Evolutionary conservation across 2,113 vertebrate species (phyloP).

Genomic region (Glareola pratincola): DNA sequence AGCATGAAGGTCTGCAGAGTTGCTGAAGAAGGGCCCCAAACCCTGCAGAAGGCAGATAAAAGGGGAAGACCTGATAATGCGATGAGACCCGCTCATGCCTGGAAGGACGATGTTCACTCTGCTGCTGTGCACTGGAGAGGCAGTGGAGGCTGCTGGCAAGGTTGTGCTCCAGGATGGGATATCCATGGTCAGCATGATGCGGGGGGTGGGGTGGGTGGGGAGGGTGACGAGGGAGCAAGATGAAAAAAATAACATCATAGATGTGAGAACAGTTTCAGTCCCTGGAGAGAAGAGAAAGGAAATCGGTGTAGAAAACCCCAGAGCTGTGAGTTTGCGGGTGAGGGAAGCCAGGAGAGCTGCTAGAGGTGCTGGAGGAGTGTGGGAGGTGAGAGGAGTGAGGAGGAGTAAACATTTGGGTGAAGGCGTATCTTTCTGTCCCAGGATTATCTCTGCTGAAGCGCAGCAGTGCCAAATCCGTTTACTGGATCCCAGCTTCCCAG

Average conservation of each 20-base stretch:
- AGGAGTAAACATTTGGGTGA: constrained; percentile 38
- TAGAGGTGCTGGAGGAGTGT: neutral
- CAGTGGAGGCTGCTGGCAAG: neutral
- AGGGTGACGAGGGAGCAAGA: neutral
- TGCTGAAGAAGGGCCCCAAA: neutral
- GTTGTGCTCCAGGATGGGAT: neutral
- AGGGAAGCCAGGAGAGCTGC: constrained; percentile 23
- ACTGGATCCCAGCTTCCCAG: neutral
- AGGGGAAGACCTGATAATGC: neutral
- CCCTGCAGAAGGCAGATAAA: neutral
- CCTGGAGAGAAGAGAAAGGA: neutral
- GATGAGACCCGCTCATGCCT: accelerated
- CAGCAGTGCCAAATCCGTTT: neutral
- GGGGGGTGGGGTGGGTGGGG: neutral
- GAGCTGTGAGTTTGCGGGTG: neutral
- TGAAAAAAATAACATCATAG: neutral
- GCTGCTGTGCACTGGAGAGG: neutral
- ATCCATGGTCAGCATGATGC: neutral
- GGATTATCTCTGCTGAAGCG: neutral
- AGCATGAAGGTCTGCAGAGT: neutral
- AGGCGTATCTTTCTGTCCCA: neutral
- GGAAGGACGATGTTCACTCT: neutral
- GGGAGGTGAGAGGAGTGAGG: constrained; percentile 51
- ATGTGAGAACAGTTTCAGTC: neutral
- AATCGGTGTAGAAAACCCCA: neutral